Conservation (phyloP, 2,797 vertebrate genomes). For the Astyanax mexicanus region DNA sequence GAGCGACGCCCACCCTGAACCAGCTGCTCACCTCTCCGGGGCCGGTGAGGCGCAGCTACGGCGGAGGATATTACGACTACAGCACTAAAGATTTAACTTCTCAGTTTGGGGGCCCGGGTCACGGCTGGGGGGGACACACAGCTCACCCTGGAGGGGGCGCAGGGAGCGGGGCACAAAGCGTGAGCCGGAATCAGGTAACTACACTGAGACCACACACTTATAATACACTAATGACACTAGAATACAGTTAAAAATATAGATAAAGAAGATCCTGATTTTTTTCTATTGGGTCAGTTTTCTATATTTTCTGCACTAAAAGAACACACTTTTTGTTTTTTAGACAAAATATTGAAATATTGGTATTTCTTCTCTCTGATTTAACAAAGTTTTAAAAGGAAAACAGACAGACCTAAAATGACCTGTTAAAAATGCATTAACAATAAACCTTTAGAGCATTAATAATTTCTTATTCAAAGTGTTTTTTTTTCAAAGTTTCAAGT, state of each 20-base stretch:
- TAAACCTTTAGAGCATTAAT: not conserved
- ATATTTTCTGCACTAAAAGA: not conserved
- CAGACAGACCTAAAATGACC: not conserved
- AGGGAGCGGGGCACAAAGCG: slow-evolving; percentile 74
- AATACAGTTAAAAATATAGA: not conserved
- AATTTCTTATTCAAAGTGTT: not conserved
- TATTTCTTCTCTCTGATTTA: too few species aligned
- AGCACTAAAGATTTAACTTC: slow-evolving; percentile 85
- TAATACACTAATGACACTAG: too few species aligned
- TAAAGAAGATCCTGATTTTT: too few species aligned
- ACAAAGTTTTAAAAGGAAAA: too few species aligned
- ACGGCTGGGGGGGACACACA: slow-evolving; percentile 88
- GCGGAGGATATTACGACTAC: slow-evolving; percentile 87
- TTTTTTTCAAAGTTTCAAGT: too few species aligned
- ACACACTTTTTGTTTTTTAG: not conserved
- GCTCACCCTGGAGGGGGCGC: slow-evolving; percentile 86
- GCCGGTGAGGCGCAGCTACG: slow-evolving; percentile 90
- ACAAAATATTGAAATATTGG: too few species aligned
- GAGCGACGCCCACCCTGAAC: slow-evolving; percentile 92
- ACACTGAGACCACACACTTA: too few species aligned
- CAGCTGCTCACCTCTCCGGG: slow-evolving; percentile 92
- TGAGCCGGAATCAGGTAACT: slow-evolving; percentile 87
- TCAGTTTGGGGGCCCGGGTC: slow-evolving; percentile 82
- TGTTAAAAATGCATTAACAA: not conserved
- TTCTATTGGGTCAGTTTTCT: not conserved